A percentile compares a stretch with the other conserved stretches of the same genome.
These are phyloP conservation scores for Poeciliopsis turneri DNA, from an alignment of 2,797 vertebrate genomes.

Conservation along the genomic window DNA sequence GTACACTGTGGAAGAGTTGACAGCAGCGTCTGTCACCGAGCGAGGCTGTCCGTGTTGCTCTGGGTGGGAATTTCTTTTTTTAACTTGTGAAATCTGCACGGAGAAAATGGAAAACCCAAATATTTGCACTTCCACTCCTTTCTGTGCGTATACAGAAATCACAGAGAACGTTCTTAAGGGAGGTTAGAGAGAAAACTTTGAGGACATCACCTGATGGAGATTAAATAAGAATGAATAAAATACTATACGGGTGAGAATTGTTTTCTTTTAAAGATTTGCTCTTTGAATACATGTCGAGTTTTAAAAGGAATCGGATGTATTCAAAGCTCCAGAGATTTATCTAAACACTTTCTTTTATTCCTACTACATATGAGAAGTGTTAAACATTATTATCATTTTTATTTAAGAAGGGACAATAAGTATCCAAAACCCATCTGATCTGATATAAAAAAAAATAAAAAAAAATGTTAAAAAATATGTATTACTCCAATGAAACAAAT, in stretches of 20 bases:
- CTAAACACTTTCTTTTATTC: not conserved
- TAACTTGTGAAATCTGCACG: not conserved
- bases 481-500: not conserved
- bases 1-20: constrained; percentile 15
- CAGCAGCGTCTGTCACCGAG: not conserved
- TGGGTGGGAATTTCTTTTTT: not conserved
- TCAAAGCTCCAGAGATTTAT: not conserved
- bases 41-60: constrained; percentile 8
- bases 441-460: not conserved
- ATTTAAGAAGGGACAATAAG: not conserved
- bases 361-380: not conserved
- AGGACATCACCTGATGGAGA: not conserved
- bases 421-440: not conserved
- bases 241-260: not conserved
- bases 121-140: not conserved
- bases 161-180: not conserved
- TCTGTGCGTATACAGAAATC: not conserved
- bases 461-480: too few relatives aligned
- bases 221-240: not conserved
- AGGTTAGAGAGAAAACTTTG: not conserved
- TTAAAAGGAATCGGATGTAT: not conserved
- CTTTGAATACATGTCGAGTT: not conserved
- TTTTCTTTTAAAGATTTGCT: not conserved
- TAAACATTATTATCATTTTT: too few relatives aligned
- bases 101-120: not conserved